A percentile compares a stretch with the other conserved stretches of the same genome.
These are phyloP conservation scores for Orussus abietinus DNA, from an alignment of 1,140 invertebrate genomes.

Conservation along the genomic window DNA sequence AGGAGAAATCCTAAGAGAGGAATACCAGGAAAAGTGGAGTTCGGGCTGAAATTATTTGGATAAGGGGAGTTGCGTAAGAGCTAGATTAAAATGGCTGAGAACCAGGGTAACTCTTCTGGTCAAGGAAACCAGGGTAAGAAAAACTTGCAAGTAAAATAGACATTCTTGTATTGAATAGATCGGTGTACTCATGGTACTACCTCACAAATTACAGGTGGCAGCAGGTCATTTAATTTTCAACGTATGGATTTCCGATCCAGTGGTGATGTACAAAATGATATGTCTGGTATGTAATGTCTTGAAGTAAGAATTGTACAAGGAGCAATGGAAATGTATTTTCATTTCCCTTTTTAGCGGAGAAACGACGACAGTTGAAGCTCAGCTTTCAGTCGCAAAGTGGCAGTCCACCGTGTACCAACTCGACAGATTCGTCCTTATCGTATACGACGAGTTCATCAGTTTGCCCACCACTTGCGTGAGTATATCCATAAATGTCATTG, in stretches of 20 bases:
- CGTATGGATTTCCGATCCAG: slow-evolving; percentile 47
- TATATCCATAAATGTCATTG: too few species aligned
- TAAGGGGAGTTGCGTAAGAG: not conserved
- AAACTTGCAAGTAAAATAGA: not conserved
- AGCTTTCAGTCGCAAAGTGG: slow-evolving; percentile 43
- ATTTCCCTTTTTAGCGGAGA: slow-evolving; percentile 34
- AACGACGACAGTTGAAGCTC: slow-evolving; percentile 45
- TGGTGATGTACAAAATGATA: slow-evolving; percentile 47
- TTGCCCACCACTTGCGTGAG: slow-evolving; percentile 40
- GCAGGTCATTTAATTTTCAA: slow-evolving; percentile 44
- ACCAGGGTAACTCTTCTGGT: slow-evolving; percentile 47
- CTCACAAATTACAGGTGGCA: slow-evolving; percentile 32
- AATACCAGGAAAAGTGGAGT: slow-evolving; percentile 32
- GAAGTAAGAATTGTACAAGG: slow-evolving; percentile 2
- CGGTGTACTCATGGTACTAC: not conserved
- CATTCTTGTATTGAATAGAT: not conserved
- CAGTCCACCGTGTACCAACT: slow-evolving; percentile 42
- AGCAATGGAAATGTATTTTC: not conserved
- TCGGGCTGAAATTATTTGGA: not conserved
- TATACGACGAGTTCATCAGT: slow-evolving; percentile 40
- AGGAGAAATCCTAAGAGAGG: slow-evolving; percentile 40
- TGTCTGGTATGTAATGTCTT: slow-evolving; percentile 31
- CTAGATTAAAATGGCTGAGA: slow-evolving; percentile 44
- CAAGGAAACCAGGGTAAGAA: slow-evolving; percentile 41
- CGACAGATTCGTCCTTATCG: slow-evolving; percentile 41